phyloP scores from a whole-genome alignment of 2,797 vertebrate genomes.

The Lepilemur ruficaudatus region DNA sequence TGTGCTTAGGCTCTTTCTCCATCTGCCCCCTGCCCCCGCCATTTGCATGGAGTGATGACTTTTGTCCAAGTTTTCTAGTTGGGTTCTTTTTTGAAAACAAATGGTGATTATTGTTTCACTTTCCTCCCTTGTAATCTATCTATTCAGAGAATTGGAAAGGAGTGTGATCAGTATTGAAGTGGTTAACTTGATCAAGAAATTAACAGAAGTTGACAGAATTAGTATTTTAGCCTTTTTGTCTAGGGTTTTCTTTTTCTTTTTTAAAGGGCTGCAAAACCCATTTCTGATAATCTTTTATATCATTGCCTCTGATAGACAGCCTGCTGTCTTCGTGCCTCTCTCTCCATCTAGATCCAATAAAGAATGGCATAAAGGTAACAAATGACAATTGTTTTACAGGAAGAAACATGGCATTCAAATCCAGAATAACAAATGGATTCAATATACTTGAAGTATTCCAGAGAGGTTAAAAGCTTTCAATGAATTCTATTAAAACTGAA shows the following conservation, averaged over 20 bases:
- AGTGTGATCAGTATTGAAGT: background rate
- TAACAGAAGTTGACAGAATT: background rate
- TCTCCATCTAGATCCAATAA: background rate
- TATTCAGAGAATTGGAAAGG: background rate
- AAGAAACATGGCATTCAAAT: constrained; percentile 31
- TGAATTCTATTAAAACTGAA: background rate
- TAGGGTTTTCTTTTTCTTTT: background rate
- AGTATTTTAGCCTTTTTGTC: background rate
- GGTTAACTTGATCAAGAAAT: background rate
- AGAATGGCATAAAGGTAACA: background rate
- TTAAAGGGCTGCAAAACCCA: background rate
- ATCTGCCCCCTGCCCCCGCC: background rate
- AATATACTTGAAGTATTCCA: background rate
- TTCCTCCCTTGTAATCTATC: background rate
- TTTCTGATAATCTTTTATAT: constrained; percentile 1
- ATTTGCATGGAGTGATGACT: background rate
- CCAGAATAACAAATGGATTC: constrained; percentile 42
- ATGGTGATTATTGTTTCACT: background rate
- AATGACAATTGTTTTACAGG: constrained; percentile 20
- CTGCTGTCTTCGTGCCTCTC: background rate
- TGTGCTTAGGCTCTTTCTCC: background rate
- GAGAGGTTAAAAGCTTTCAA: background rate
- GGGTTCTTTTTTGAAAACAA: background rate
- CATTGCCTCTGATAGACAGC: background rate
- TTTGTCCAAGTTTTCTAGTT: background rate